Conservation (phyloP, 92 coral and sea anemone species). For the Epizoanthus rinbou region DNA sequence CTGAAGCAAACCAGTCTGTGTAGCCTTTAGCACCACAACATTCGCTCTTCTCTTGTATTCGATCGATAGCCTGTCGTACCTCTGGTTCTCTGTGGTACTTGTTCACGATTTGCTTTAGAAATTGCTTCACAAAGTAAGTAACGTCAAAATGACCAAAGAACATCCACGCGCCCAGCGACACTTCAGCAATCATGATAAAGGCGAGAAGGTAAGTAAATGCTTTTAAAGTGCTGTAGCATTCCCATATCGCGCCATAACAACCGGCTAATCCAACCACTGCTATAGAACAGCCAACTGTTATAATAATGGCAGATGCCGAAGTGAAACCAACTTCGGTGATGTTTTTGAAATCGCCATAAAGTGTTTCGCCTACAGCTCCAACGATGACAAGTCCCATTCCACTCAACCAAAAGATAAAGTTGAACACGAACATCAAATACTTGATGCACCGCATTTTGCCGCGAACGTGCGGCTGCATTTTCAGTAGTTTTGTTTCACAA, state of each 20-base stretch:
- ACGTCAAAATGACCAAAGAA: conserved; percentile 72
- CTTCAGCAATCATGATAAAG: conserved; percentile 58
- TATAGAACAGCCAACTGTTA: conserved; percentile 58
- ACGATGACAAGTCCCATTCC: conserved; percentile 66
- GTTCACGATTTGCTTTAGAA: conserved; percentile 50
- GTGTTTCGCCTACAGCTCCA: conserved; percentile 69
- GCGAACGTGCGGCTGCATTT: conserved; percentile 52
- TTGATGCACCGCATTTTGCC: conserved; percentile 74
- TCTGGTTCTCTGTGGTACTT: conserved; percentile 57
- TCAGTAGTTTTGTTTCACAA: not conserved
- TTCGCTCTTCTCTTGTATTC: conserved; percentile 56
- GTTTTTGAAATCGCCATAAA: conserved; percentile 67
- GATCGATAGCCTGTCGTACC: conserved; percentile 56
- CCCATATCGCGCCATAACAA: conserved; percentile 67
- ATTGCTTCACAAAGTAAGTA: conserved; percentile 56
- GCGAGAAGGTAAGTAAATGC: conserved; percentile 62
- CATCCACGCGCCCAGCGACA: conserved; percentile 66
- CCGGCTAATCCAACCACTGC: conserved; percentile 70
- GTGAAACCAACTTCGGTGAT: conserved; percentile 64
- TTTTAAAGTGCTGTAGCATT: conserved; percentile 55
- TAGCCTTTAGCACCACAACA: conserved; percentile 74
- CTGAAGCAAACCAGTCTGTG: conserved; percentile 72
- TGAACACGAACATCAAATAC: conserved; percentile 64
- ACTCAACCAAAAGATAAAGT: conserved; percentile 58
- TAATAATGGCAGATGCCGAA: conserved; percentile 69